A percentile compares a stretch with the other conserved stretches of the same genome.
Evolutionary conservation across 1,140 invertebrate genomes (phyloP).

Genomic region (Thaumetopoea pityocampa): DNA sequence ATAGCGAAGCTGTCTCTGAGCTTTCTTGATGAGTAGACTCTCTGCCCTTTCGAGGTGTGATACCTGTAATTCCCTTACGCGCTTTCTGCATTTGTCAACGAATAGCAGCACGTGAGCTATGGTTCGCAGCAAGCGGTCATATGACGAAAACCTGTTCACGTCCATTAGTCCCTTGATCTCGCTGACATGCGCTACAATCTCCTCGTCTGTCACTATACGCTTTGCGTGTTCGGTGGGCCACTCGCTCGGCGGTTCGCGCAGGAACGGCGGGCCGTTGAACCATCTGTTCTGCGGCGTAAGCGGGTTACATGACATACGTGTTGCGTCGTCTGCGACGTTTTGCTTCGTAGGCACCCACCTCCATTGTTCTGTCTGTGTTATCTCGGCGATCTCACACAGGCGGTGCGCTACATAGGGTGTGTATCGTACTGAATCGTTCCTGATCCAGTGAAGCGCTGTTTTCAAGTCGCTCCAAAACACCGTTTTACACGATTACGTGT

Average conservation of each 20-base stretch:
- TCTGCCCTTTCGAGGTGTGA: neutral
- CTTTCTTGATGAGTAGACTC: neutral
- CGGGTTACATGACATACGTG: too few relatives aligned
- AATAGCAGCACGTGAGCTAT: slow-evolving; percentile 5
- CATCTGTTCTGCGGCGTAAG: too few relatives aligned
- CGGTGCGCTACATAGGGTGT: slow-evolving; percentile 54
- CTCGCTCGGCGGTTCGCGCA: neutral
- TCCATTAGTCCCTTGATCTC: too few relatives aligned
- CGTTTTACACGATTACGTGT: neutral
- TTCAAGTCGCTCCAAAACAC: slow-evolving; percentile 49
- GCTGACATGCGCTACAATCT: neutral
- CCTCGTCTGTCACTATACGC: neutral
- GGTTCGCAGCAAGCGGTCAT: too few relatives aligned
- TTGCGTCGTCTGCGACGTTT: slow-evolving; percentile 35
- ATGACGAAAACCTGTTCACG: neutral
- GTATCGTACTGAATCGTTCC: slow-evolving; percentile 22
- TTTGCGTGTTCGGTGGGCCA: neutral
- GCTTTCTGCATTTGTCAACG: neutral
- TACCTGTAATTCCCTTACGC: neutral
- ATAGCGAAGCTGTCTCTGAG: neutral
- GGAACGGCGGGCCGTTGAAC: neutral
- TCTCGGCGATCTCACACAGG: slow-evolving; percentile 45
- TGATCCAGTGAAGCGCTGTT: slow-evolving; percentile 44
- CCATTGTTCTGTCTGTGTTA: slow-evolving; percentile 22
- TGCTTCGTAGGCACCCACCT: slow-evolving; percentile 29